A percentile compares a stretch with the other conserved stretches of the same genome.
Conservation (phyloP, 2,888 invertebrate genomes). For the Agrilus cyanescens region DNA sequence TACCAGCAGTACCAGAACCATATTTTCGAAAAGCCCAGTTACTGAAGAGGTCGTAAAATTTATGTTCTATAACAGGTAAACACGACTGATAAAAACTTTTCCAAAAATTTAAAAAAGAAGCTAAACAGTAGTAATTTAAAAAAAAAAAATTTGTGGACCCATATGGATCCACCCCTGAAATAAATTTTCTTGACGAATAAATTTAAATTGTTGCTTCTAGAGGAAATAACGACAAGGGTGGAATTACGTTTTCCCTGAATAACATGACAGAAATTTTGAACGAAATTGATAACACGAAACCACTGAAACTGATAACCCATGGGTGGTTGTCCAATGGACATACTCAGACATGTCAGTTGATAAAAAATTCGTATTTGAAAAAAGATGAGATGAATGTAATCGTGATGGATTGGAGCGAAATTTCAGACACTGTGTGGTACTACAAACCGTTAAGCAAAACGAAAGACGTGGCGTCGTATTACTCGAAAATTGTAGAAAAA, state of each 20-base stretch:
- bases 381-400: slow-evolving; percentile 40
- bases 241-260: slow-evolving; percentile 5
- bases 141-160: too few relatives aligned
- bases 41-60: slow-evolving; percentile 6
- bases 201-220: too few relatives aligned
- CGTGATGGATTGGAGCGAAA: slow-evolving; percentile 26
- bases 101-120: too few relatives aligned
- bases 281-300: too few relatives aligned
- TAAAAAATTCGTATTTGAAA: slow-evolving; percentile 37
- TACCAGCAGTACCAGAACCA: too few relatives aligned
- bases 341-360: slow-evolving; percentile 32
- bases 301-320: slow-evolving; percentile 39
- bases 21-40: too few relatives aligned
- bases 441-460: slow-evolving; percentile 29
- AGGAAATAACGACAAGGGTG: neutral
- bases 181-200: too few relatives aligned
- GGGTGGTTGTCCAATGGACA: slow-evolving; percentile 39
- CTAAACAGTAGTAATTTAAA: too few relatives aligned
- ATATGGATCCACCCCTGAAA: too few relatives aligned
- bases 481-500: slow-evolving; percentile 36
- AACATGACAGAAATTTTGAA: slow-evolving; percentile 19
- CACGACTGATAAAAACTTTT: neutral
- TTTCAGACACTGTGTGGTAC: slow-evolving; percentile 24
- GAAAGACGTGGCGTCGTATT: slow-evolving; percentile 39
- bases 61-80: slow-evolving; percentile 11